Conservation (phyloP, 1,140 invertebrate genomes). For the Brachionus sp. region DNA sequence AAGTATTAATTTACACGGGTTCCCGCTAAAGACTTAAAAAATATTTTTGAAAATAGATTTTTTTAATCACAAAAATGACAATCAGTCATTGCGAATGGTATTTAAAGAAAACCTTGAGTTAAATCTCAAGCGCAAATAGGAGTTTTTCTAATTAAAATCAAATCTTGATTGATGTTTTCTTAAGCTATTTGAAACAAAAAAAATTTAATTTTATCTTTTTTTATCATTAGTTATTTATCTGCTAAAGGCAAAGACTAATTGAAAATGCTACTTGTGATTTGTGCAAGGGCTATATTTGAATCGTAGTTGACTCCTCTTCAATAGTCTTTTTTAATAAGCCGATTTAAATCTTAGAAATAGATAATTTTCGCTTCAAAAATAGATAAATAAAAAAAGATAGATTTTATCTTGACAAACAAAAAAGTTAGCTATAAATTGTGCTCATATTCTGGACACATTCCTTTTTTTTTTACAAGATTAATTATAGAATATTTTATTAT, state of each 20-base stretch:
- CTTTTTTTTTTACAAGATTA: constrained; percentile 29
- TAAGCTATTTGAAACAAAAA: constrained; percentile 17
- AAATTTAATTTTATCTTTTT: constrained; percentile 11
- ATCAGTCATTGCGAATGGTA: neutral
- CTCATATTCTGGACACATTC: constrained; percentile 16
- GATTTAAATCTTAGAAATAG: constrained; percentile 6
- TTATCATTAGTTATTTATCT: constrained; percentile 11
- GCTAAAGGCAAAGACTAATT: neutral
- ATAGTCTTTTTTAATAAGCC: neutral
- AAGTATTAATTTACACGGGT: neutral
- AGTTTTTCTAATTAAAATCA: constrained; percentile 24
- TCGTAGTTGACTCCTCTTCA: neutral
- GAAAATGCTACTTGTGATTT: constrained; percentile 6
- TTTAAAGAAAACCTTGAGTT: neutral
- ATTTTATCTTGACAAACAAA: neutral
- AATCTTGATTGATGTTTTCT: constrained; percentile 32
- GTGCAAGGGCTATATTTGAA: neutral
- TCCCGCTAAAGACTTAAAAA: neutral
- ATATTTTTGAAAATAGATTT: neutral
- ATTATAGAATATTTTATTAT: constrained; percentile 29
- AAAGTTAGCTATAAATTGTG: neutral
- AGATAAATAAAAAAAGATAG: neutral
- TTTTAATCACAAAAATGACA: neutral
- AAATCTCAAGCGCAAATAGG: neutral
- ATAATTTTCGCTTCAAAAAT: constrained; percentile 17